A percentile compares a stretch with the other conserved stretches of the same genome.
These are phyloP conservation scores for Balaenoptera acutorostrata DNA, from an alignment of 2,113 vertebrate genomes.

Conservation along the genomic window DNA sequence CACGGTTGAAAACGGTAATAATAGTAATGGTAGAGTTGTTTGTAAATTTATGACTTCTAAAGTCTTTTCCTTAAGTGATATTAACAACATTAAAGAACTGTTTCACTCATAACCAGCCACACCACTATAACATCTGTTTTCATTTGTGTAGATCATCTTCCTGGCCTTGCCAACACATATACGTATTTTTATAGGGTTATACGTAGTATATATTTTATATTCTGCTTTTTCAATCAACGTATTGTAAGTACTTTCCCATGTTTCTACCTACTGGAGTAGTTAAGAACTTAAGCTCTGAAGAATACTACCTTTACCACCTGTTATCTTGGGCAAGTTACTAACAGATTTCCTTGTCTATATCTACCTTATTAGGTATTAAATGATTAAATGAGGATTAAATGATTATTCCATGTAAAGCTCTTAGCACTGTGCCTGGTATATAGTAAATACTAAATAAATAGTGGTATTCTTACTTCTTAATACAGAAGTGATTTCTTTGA, in stretches of 20 bases:
- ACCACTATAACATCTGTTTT: background rate
- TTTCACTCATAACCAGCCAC: background rate
- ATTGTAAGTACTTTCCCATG: slow-evolving; percentile 38
- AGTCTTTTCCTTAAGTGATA: background rate
- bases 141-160: background rate
- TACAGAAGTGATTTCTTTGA: slow-evolving; percentile 49
- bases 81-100: slow-evolving; percentile 12
- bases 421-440: slow-evolving; percentile 44
- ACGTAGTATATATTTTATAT: slow-evolving; percentile 53
- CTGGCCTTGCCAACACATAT: background rate
- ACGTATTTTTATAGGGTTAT: slow-evolving; percentile 43
- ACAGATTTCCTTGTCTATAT: slow-evolving; percentile 31
- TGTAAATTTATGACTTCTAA: slow-evolving; percentile 11
- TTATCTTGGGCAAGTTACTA: slow-evolving; percentile 32
- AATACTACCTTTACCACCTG: slow-evolving; percentile 13
- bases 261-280: slow-evolving; percentile 19
- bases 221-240: slow-evolving; percentile 56
- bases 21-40: background rate
- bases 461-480: slow-evolving; percentile 37
- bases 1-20: background rate
- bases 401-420: slow-evolving; percentile 53
- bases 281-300: slow-evolving; percentile 23
- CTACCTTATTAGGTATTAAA: background rate
- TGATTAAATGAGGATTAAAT: slow-evolving; percentile 44
- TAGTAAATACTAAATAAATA: slow-evolving; percentile 56